Evolutionary conservation across 2,888 invertebrate species (phyloP).

Genomic region (Diplolepis rosae): DNA sequence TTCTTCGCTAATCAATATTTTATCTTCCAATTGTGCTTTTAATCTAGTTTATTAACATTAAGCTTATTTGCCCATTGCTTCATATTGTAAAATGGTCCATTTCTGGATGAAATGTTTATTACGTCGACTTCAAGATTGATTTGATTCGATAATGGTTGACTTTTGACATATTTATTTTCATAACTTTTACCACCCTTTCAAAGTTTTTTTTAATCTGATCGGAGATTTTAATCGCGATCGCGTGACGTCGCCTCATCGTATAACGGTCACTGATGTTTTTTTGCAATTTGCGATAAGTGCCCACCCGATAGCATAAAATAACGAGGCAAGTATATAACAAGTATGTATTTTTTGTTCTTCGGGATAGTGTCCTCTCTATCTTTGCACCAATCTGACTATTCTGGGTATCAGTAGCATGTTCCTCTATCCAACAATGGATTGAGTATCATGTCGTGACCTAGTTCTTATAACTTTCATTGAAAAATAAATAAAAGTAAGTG

Average conservation of each 20-base stretch:
- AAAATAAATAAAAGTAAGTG: too few relatives aligned
- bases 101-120: conserved; percentile 43
- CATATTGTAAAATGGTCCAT: conserved; percentile 42
- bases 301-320: conserved; percentile 26
- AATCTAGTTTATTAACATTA: neutral
- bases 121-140: neutral
- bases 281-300: conserved; percentile 30
- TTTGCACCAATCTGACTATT: conserved; percentile 16
- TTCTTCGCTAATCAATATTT: conserved; percentile 26
- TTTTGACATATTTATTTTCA: conserved; percentile 1
- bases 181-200: neutral
- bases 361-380: conserved; percentile 5
- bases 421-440: neutral
- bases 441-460: neutral
- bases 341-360: conserved; percentile 16
- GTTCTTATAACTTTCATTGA: too few relatives aligned
- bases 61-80: neutral
- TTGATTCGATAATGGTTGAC: neutral
- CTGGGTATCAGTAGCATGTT: conserved; percentile 9
- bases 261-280: conserved; percentile 38
- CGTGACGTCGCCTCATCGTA: conserved; percentile 32
- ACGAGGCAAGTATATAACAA: conserved; percentile 24
- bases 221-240: conserved; percentile 29
- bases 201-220: conserved; percentile 35
- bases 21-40: neutral